A percentile compares a stretch with the other conserved stretches of the same genome.
These are phyloP conservation scores for Drymodes brunneopygia DNA, from an alignment of 2,113 vertebrate genomes.

Conservation along the genomic window DNA sequence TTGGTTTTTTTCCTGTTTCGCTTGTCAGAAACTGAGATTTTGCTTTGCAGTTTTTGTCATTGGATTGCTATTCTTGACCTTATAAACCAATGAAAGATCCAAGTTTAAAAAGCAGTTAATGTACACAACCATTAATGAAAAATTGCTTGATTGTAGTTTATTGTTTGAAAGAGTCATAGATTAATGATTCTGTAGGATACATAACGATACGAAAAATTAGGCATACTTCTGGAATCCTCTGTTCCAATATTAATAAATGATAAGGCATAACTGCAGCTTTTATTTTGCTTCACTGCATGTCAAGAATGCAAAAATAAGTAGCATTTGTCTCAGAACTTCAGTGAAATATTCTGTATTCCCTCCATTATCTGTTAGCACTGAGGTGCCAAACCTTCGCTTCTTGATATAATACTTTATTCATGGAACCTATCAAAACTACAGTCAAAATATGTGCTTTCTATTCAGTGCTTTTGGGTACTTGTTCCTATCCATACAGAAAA, in stretches of 20 bases:
- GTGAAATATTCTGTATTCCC: background rate
- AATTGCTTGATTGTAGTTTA: conserved; percentile 36
- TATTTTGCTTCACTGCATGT: background rate
- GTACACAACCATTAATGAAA: conserved; percentile 42
- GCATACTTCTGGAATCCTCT: background rate
- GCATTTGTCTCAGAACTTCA: background rate
- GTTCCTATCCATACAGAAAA: background rate
- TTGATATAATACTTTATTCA: background rate
- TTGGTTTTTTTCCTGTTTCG: background rate
- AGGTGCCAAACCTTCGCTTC: background rate
- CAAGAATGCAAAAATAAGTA: background rate
- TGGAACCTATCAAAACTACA: background rate
- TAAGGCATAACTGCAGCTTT: background rate
- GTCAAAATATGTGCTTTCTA: background rate
- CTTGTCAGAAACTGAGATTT: background rate
- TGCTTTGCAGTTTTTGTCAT: background rate
- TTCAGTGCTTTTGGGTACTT: background rate
- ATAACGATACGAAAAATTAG: conserved; percentile 20
- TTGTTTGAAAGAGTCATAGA: conserved; percentile 46
- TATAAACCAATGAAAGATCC: conserved; percentile 6
- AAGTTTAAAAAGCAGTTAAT: conserved; percentile 45
- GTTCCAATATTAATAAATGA: conserved; percentile 18
- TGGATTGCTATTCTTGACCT: background rate
- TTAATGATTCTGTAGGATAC: conserved; percentile 47
- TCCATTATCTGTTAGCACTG: background rate